Base-by-base conservation (phyloP, 2,113 vertebrate species). In the Phaetusa simplex region DNA sequence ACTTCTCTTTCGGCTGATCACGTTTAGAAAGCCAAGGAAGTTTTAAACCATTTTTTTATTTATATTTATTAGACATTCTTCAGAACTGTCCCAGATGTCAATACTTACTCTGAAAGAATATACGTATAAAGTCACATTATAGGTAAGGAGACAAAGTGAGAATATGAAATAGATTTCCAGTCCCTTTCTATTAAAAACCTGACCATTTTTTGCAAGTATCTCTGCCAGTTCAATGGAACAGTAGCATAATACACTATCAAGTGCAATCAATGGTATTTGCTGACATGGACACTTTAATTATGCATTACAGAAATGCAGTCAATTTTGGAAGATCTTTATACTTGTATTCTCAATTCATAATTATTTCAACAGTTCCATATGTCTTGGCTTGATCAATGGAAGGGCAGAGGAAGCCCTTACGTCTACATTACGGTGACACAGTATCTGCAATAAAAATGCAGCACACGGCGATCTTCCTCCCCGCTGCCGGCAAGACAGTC, bases 241-340 rank as follows among this genome's bases (percentile, higher is more conserved):
- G 43, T 14, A 86, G 52, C 64, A 20, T 29, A 95, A 69, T 38
- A 62, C 1, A 5, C 59, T 45, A 88, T 29, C 67, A 76, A 91
- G 53, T 65, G 55, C 52, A 88, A 92, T 95, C 64, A 92, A 76
- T 43, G 38, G 16, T 55, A 86, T 93, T 92, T 93, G 80, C 90
- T 94, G 92, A 93, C 88, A 79, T 14, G 43, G 78, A 49, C 23
- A 64, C 47, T 93, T 94, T 73, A 93, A 96, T 95, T 92, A 90
- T 78, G 38, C 55, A 92, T 94, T 82, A 83, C 55, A 95, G 82
- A 97, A 92, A 69, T 36, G 7, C 3, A 81, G 90, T 90, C 86
- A 82, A 71, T 90, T 95, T 72, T 81, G 59, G 38, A 81, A 38
- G 65, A 95, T 61, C 90, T 95, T 97, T 94, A 67, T 73, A 83